Base-by-base conservation (phyloP, 2,113 vertebrate genomes). In the Centropus unirufus region DNA sequence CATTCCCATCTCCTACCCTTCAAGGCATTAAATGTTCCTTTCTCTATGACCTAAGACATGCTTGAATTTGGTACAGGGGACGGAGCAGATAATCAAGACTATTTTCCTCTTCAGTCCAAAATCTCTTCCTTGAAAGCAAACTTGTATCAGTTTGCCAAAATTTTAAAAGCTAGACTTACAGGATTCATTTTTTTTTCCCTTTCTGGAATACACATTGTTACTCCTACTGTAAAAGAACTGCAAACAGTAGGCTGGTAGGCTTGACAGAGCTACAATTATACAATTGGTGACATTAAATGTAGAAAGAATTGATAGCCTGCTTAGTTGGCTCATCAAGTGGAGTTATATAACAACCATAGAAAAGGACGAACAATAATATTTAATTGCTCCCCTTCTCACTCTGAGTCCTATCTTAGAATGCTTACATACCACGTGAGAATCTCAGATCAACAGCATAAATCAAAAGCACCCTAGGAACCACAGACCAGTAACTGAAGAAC, bases 181-280 rank as follows among this genome's bases (percentile, higher is more conserved):
- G 61, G 64, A 87, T 72, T 88, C 7, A 55, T 88, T 83, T 83
- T 49, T 39, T 63, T 23, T 36, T 9, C 36, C 30, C 64, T 83
- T 90, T 90, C 85, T 93, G 82, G 90, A 88, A 80, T 44, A 93
- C 42, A 62, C 76, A 57, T 78, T 92, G 72, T 92, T 93, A 81
- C 92, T 90, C 75, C 88, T 89, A 26, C 90, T 95, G 83, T 86
- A 94, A 94, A 49, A 92, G 74, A n/a, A 79, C 68, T 93, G 69
- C 82, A 83, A 83, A 97, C 93, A 96, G 94, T 93, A 96, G 94
- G 90, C 68, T 89, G 88, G 79, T 76, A 94, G 70, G 55, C 61
- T 83, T 94, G 94, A 89, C 92, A 93, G 85, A 92, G 57, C 79
- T 96, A 54, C 93, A 95, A 83, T 96, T 96, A 96, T 27, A 92